Conservation (phyloP, 2,113 vertebrate genomes). For the Cephalopterus ornatus region DNA sequence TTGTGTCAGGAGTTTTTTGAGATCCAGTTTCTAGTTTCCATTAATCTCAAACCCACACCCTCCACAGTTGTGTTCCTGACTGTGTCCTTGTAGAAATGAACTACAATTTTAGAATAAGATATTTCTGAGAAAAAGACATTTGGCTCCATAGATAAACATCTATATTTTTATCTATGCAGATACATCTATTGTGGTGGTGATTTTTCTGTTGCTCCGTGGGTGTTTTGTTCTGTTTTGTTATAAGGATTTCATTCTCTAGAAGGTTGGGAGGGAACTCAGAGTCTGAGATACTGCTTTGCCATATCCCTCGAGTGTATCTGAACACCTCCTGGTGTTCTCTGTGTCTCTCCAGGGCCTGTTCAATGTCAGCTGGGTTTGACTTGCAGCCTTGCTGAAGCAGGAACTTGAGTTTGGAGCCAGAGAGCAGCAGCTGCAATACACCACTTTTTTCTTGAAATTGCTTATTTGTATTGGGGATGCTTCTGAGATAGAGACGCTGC, state of each 20-base stretch:
- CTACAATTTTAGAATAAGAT: neutral
- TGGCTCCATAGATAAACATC: neutral
- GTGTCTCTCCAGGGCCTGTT: neutral
- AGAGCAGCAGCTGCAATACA: neutral
- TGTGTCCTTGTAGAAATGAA: neutral
- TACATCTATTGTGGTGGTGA: neutral
- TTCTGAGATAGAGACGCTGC: neutral
- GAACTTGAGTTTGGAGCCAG: neutral
- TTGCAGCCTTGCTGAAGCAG: neutral
- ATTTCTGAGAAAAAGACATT: neutral
- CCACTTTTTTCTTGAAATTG: neutral
- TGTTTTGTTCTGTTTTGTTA: neutral
- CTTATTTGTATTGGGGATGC: neutral
- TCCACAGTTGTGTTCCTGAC: neutral
- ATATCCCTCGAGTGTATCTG: neutral
- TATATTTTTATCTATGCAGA: neutral
- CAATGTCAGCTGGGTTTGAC: neutral
- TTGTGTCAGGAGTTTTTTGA: neutral
- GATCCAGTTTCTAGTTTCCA: neutral
- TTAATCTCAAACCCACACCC: neutral
- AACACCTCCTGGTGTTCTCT: neutral
- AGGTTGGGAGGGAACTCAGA: neutral
- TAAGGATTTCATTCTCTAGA: neutral
- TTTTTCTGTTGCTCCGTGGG: neutral
- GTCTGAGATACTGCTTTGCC: neutral